A percentile compares a stretch with the other conserved stretches of the same genome.
Evolutionary conservation across 2,113 vertebrate genomes (phyloP).

Genomic region (Charina bottae): DNA sequence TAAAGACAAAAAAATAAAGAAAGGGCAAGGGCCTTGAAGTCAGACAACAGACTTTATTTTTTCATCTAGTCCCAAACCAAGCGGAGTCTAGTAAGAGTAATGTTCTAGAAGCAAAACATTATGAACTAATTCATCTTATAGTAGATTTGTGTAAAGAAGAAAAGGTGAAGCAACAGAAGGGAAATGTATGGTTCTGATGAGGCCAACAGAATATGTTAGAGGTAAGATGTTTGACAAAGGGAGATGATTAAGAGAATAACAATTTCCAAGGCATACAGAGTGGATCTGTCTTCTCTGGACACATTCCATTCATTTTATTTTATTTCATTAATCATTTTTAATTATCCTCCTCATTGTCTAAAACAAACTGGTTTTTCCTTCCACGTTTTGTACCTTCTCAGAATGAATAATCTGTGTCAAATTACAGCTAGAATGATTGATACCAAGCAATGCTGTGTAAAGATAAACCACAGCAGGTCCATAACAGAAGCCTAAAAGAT

Average conservation of each 20-base stretch:
- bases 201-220: background rate
- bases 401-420: conserved; percentile 57
- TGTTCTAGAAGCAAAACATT: conserved; percentile 7
- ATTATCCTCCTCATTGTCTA: conserved; percentile 64
- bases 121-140: background rate
- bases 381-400: background rate
- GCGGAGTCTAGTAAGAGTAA: conserved; percentile 4
- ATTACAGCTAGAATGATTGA: conserved; percentile 34
- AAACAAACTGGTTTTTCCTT: conserved; percentile 39
- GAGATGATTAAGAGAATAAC: conserved; percentile 9
- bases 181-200: background rate
- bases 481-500: conserved; percentile 47
- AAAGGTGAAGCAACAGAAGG: conserved; percentile 5
- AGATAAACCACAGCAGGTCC: conserved; percentile 23
- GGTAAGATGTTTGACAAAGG: conserved; percentile 11
- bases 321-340: conserved; percentile 67
- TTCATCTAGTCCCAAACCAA: background rate
- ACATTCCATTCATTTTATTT: conserved; percentile 57
- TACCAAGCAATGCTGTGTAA: conserved; percentile 38
- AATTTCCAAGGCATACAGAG: fast-evolving
- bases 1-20: too few relatives aligned
- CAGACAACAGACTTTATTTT: background rate
- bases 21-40: too few relatives aligned
- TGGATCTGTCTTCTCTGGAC: conserved; percentile 49
- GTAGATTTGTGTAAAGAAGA: background rate